Evolutionary conservation across 2,888 invertebrate genomes (phyloP).

Genomic region (Melinaea menophilus): DNA sequence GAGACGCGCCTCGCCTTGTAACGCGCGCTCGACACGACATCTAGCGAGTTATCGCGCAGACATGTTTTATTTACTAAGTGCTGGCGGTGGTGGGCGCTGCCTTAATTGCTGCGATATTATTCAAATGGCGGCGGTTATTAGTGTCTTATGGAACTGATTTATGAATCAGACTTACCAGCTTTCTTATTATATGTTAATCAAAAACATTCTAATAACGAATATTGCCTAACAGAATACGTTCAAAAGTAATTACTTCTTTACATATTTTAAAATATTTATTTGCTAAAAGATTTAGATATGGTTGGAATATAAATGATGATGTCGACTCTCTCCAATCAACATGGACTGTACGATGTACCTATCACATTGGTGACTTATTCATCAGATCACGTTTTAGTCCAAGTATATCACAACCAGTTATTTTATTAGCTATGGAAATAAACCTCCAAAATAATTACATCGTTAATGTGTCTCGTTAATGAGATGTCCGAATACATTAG

Average conservation of each 20-base stretch:
- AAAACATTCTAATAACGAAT: too few species aligned
- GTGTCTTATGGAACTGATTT: constrained; percentile 31
- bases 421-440: constrained; percentile 30
- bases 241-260: too few species aligned
- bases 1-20: constrained; percentile 69
- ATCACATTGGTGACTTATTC: background rate
- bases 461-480: constrained; percentile 28
- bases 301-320: too few species aligned
- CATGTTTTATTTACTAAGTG: constrained; percentile 74
- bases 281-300: too few species aligned
- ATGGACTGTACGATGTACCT: too few species aligned
- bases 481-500: constrained; percentile 25
- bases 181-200: constrained; percentile 1
- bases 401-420: constrained; percentile 34
- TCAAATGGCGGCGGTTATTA: constrained; percentile 48
- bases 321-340: too few species aligned
- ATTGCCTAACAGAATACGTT: too few species aligned
- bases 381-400: constrained; percentile 17
- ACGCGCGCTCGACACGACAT: constrained; percentile 70
- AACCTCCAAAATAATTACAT: constrained; percentile 28
- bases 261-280: too few species aligned
- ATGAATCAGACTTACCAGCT: constrained; percentile 7
- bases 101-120: constrained; percentile 68
- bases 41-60: constrained; percentile 61
- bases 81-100: constrained; percentile 47